phyloP scores from a whole-genome alignment of 2,113 vertebrate species.

The Aldabrachelys gigantea region DNA sequence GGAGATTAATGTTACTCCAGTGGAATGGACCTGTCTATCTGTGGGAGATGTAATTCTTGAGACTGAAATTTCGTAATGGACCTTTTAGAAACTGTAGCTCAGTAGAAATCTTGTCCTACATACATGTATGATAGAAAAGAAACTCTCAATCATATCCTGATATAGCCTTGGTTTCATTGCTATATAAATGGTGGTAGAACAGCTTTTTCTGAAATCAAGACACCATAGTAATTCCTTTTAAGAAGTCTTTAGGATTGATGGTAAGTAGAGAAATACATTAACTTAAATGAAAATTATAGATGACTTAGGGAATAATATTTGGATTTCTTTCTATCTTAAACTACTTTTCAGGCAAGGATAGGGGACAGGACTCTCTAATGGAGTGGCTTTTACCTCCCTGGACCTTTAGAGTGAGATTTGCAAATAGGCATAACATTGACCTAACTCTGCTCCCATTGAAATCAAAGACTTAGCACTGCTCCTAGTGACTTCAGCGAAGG shows the following conservation, averaged over 20 bases:
- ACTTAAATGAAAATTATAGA: slow-evolving; percentile 51
- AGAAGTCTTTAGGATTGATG: slow-evolving; percentile 18
- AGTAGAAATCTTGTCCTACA: slow-evolving; percentile 24
- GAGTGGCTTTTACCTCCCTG: not conserved
- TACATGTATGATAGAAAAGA: slow-evolving; percentile 54
- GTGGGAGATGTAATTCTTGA: slow-evolving; percentile 53
- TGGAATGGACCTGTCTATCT: slow-evolving; percentile 41
- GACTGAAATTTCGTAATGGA: slow-evolving; percentile 68
- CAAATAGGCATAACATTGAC: not conserved
- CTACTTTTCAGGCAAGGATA: not conserved
- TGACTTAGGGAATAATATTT: not conserved
- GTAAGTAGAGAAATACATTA: slow-evolving; percentile 27
- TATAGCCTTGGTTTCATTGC: slow-evolving; percentile 47
- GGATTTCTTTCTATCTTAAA: not conserved
- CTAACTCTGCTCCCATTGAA: not conserved
- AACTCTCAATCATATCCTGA: slow-evolving; percentile 27
- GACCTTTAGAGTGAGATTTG: not conserved
- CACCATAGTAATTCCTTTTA: slow-evolving; percentile 43
- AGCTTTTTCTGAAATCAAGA: slow-evolving; percentile 60
- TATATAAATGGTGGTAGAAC: slow-evolving; percentile 30
- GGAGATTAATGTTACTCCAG: slow-evolving; percentile 63
- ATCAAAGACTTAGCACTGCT: not conserved
- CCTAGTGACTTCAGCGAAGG: not conserved
- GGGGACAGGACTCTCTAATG: slow-evolving; percentile 24
- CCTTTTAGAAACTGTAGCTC: slow-evolving; percentile 34